Conservation (phyloP, 2,888 invertebrate species). For the Mallateleia sp. region DNA sequence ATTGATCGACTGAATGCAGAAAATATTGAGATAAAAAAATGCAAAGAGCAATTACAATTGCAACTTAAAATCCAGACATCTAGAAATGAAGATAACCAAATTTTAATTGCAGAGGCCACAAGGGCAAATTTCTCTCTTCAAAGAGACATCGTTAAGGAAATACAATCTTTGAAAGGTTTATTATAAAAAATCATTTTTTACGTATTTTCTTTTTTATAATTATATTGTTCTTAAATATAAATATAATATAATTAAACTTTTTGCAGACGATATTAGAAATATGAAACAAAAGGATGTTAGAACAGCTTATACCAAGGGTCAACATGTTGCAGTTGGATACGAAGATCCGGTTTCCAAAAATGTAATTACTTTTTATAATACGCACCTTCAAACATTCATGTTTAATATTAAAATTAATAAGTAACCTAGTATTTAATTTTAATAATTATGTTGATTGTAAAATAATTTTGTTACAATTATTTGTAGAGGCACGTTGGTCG, state of each 20-base stretch:
- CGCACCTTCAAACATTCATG: no score
- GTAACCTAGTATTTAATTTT: no score
- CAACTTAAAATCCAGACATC: neutral
- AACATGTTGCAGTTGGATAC: conserved; percentile 28
- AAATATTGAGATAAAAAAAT: no score
- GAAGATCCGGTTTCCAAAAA: conserved; percentile 19
- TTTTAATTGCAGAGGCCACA: conserved; percentile 24
- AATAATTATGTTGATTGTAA: no score
- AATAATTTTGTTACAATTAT: no score
- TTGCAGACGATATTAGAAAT: conserved; percentile 10
- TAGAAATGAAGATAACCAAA: conserved; percentile 18
- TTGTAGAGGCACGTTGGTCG: conserved; percentile 33
- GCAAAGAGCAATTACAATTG: neutral
- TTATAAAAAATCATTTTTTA: no score
- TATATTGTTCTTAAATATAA: no score
- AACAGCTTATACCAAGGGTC: conserved; percentile 23
- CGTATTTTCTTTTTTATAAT: no score
- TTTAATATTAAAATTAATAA: no score
- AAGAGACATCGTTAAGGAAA: conserved; percentile 16
- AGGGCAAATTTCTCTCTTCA: conserved; percentile 26
- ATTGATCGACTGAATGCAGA: no score
- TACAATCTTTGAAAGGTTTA: conserved; percentile 31
- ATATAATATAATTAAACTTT: no score
- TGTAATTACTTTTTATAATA: neutral
- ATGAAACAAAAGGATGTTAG: conserved; percentile 8